Conservation (phyloP, 2,888 invertebrate genomes). For the Cybosia mesomella region DNA sequence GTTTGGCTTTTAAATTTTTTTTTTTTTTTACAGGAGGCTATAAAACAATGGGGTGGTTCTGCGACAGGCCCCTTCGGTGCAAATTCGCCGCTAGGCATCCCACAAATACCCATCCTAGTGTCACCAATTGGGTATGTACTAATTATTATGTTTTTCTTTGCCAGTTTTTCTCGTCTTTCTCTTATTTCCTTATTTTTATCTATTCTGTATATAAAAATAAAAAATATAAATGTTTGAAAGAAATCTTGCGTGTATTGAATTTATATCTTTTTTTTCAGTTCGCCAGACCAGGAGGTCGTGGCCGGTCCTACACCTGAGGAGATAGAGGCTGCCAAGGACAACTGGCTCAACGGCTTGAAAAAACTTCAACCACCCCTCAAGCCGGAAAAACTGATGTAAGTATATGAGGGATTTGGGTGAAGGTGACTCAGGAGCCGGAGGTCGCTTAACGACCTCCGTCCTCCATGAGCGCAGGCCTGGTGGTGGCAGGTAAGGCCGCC, state of each 20-base stretch:
- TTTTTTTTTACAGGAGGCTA: conserved; percentile 66
- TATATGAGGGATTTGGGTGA: too few species aligned
- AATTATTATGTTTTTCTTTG: not conserved
- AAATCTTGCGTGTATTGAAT: too few species aligned
- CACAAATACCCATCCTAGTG: conserved; percentile 60
- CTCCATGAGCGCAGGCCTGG: too few species aligned
- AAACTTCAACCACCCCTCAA: conserved; percentile 72
- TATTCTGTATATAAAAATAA: too few species aligned
- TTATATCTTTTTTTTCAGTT: conserved; percentile 59
- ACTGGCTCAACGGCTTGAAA: conserved; percentile 84
- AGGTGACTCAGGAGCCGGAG: too few species aligned
- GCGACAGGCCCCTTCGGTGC: conserved; percentile 72
- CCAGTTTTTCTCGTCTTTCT: too few species aligned
- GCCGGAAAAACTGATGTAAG: conserved; percentile 83
- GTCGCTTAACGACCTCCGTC: too few species aligned
- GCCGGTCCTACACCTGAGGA: conserved; percentile 86
- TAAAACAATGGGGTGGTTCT: conserved; percentile 81
- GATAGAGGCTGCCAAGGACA: conserved; percentile 85
- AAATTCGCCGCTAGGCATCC: conserved; percentile 68
- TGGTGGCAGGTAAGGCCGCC: too few species aligned
- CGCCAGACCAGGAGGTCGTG: conserved; percentile 77
- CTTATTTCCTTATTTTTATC: too few species aligned
- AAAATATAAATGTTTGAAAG: too few species aligned
- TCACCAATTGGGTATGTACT: conserved; percentile 68
- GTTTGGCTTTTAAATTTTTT: not conserved